These are phyloP conservation scores for Megaleporinus macrocephalus DNA, from an alignment of 2,113 vertebrate genomes.

Conservation along the genomic window DNA sequence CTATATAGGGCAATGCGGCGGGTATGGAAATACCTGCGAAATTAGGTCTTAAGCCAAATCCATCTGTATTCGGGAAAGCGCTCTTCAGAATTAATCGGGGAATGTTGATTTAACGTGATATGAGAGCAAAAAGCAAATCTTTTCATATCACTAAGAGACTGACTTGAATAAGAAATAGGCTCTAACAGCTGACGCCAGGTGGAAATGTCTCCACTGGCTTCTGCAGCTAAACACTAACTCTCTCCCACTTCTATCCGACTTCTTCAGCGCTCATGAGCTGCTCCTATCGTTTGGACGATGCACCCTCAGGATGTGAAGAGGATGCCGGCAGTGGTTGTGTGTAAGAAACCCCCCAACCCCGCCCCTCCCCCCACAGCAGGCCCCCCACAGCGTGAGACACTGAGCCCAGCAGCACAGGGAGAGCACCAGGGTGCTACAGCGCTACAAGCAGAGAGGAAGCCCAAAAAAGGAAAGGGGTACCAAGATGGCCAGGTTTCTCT, in stretches of 20 bases:
- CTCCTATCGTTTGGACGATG: slow-evolving; percentile 45
- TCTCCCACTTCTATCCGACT: not conserved
- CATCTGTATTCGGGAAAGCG: slow-evolving; percentile 20
- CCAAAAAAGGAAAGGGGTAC: slow-evolving; percentile 83
- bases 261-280: not conserved
- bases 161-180: not conserved
- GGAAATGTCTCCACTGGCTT: not conserved
- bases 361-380: not conserved
- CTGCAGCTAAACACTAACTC: not conserved
- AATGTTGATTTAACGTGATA: not conserved
- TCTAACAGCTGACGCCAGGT: not conserved
- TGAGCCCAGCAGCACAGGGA: slow-evolving; percentile 52
- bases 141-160: slow-evolving; percentile 16
- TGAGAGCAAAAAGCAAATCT: slow-evolving; percentile 13
- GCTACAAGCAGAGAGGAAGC: slow-evolving; percentile 60
- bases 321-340: slow-evolving; percentile 43
- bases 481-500: slow-evolving; percentile 90
- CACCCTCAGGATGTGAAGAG: slow-evolving; percentile 50
- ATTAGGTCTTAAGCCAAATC: slow-evolving; percentile 10
- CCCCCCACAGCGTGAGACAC: slow-evolving; percentile 48
- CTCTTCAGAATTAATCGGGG: slow-evolving; percentile 28
- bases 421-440: slow-evolving; percentile 56
- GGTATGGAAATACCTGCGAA: slow-evolving; percentile 24
- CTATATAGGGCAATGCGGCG: not conserved
- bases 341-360: not conserved